phyloP scores from a whole-genome alignment of 1,140 invertebrate genomes.

The Apis mellifera region Amel_HAv3.1 CM009939.2:5793001-5793500 shows the following conservation, averaged over 20 bases:
- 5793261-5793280: constrained; percentile 16
- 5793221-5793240: neutral
- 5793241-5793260: neutral
- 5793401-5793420: constrained; percentile 6
- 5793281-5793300: constrained; percentile 12
- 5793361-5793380: neutral
- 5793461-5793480: neutral
- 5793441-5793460: neutral
- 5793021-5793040: constrained; percentile 49
- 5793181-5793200: constrained; percentile 19
- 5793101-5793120: constrained; percentile 18
- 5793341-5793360: constrained; percentile 49
- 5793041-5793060: constrained; percentile 39
- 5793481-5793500: neutral
- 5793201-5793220: neutral
- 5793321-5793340: neutral
- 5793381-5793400: neutral
- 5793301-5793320: constrained; percentile 8
- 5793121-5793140: constrained; percentile 10
- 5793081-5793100: constrained; percentile 27
- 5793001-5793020: constrained; percentile 30
- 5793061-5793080: constrained; percentile 56
- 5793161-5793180: constrained; percentile 21
- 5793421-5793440: neutral
- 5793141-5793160: constrained; percentile 12